Evolutionary conservation across 2,797 vertebrate genomes (phyloP), one percentile per base, ranked within the genome.

Genomic region (Tangara arthus): DNA sequence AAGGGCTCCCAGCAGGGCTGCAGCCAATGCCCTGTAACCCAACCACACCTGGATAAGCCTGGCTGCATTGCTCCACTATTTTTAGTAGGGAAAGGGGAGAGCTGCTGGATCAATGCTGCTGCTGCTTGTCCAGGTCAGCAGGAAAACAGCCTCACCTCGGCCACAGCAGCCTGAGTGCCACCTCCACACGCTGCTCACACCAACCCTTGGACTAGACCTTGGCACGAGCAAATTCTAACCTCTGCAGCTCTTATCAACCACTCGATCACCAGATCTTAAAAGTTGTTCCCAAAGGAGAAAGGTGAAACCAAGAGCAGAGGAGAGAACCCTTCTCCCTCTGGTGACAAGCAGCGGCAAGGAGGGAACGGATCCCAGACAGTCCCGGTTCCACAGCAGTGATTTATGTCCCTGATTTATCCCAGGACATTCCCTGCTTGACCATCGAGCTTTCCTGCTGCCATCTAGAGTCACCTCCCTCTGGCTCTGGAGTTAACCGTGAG

Each of bases 191-290:
- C 53, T 47, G 68, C 76, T 68, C 3, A 1, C 39, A 23, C 13
- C 80, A 86, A 92, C 93, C 93, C 93, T 95, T 93, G 91, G 82
- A 90, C 89, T 17, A 88, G 87, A 91, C 80, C 65, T 90, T 82
- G 80, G 23, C 78, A 4, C 2, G 0, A 24, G 13, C 28, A 6
- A 5, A 1, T 69, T 72, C 55, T 17, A 65, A 49, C 34, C 57
- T 55, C 71, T 5, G 3, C 4, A 21, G 61, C 52, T 85, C 66
- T 89, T 72, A 90, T 72, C 52, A 0, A 65, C 32, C 79, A 14
- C 55, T 69, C 49, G 69, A 83, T 72, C 93, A 86, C 76, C 70
- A 55, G 72, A 35, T 82, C 28, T 42, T 46, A 50, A 59, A 72
- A 91, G 69, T 22, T 41, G 21, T 9, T 93, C 59, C 77, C 82